A percentile compares a stretch with the other conserved stretches of the same genome.
Conservation (phyloP, 2,888 invertebrate species). For the Melieria picta region DNA sequence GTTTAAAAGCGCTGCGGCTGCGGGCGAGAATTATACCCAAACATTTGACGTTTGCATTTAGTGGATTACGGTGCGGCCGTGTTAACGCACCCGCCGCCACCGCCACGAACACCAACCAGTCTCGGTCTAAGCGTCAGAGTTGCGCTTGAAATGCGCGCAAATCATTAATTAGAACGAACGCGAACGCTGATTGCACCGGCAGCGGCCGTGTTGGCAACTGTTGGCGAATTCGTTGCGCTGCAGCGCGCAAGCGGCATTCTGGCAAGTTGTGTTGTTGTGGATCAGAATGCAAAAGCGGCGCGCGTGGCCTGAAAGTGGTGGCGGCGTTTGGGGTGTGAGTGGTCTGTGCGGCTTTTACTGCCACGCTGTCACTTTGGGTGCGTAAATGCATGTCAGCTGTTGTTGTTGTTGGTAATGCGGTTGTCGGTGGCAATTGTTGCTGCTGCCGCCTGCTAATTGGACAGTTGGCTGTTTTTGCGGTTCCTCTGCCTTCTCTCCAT, state of each 20-base stretch:
- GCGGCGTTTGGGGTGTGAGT: not conserved
- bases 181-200: conserved; percentile 5
- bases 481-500: too few species aligned
- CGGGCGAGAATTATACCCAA: conserved; percentile 7
- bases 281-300: conserved; percentile 1
- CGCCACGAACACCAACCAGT: too few species aligned
- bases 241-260: not conserved
- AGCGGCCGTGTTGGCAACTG: not conserved
- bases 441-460: conserved; percentile 21
- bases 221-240: not conserved
- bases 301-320: conserved; percentile 1
- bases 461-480: conserved; percentile 22
- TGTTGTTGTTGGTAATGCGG: not conserved
- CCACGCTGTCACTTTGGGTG: not conserved
- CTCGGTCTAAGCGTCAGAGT: not conserved
- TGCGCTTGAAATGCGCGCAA: conserved; percentile 7
- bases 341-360: not conserved
- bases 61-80: conserved; percentile 6
- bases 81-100: not conserved
- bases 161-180: conserved; percentile 18
- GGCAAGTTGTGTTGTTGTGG: not conserved
- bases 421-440: not conserved
- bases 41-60: conserved; percentile 14
- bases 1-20: not conserved
- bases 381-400: not conserved